Evolutionary conservation across 2,797 vertebrate species (phyloP).

Genomic region (Argya squamiceps): DNA sequence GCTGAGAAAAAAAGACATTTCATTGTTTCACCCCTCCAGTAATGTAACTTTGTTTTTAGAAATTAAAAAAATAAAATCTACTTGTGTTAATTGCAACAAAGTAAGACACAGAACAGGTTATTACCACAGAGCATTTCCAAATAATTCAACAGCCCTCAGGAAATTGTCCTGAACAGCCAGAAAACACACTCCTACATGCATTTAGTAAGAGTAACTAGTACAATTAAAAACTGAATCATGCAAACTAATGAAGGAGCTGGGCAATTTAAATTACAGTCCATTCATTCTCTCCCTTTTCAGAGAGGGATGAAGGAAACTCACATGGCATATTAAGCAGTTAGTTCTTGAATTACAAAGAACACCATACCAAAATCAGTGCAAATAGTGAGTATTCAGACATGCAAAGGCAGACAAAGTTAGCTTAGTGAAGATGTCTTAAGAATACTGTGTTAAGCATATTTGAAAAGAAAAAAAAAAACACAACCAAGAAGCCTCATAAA

Average conservation of each 20-base stretch:
- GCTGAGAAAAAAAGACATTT: background rate
- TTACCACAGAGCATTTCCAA: background rate
- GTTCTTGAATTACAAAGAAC: background rate
- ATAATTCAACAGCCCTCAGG: background rate
- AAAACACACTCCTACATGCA: background rate
- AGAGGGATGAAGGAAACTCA: background rate
- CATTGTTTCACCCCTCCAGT: background rate
- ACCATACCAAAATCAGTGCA: background rate
- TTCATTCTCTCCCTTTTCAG: background rate
- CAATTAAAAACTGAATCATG: background rate
- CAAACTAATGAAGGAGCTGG: background rate
- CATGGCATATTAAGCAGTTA: constrained; percentile 15
- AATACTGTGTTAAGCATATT: background rate
- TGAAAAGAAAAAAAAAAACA: background rate
- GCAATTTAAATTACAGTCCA: background rate
- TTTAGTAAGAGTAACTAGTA: background rate
- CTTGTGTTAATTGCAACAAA: background rate
- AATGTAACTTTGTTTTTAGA: background rate
- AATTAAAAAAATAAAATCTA: background rate
- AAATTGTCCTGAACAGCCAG: background rate
- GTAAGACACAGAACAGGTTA: background rate
- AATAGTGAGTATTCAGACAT: background rate
- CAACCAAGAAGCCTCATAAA: background rate
- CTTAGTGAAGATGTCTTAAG: background rate
- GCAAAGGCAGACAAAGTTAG: background rate